These are phyloP conservation scores for Arbacia lixula DNA, from an alignment of 53 echinoderm and acorn worm genomes.

Conservation along the genomic window DNA sequence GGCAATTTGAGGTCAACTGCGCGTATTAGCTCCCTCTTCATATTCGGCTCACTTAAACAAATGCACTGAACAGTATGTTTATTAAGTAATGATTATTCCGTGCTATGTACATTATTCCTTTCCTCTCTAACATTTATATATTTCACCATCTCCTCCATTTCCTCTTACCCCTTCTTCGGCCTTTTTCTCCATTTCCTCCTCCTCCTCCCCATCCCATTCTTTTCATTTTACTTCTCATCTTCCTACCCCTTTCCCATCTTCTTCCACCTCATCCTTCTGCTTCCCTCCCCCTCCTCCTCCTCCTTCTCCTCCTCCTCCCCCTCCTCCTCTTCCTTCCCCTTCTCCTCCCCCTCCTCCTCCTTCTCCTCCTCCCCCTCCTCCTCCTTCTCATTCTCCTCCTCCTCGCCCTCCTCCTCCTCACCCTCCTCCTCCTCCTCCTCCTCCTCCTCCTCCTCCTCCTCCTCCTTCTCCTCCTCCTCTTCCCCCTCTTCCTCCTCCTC, in stretches of 20 bases:
- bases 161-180: too few relatives aligned
- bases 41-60: too few relatives aligned
- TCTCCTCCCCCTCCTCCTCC: neutral
- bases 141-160: too few relatives aligned
- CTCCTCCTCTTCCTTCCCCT: too few relatives aligned
- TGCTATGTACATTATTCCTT: too few relatives aligned
- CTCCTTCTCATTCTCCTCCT: neutral
- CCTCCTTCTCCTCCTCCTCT: neutral
- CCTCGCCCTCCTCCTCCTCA: neutral
- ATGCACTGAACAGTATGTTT: too few relatives aligned
- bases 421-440: neutral
- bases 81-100: too few relatives aligned
- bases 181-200: too few relatives aligned
- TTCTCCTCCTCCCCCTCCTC: neutral
- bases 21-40: too few relatives aligned
- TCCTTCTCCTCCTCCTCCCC: neutral
- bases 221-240: neutral
- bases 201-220: neutral
- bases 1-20: too few relatives aligned
- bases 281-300: neutral
- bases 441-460: neutral
- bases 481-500: neutral
- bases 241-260: neutral
- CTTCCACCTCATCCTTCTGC: neutral
- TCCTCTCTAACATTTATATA: too few relatives aligned